phyloP scores from a whole-genome alignment of 2,113 vertebrate species.

The Pluvialis apricaria region DNA sequence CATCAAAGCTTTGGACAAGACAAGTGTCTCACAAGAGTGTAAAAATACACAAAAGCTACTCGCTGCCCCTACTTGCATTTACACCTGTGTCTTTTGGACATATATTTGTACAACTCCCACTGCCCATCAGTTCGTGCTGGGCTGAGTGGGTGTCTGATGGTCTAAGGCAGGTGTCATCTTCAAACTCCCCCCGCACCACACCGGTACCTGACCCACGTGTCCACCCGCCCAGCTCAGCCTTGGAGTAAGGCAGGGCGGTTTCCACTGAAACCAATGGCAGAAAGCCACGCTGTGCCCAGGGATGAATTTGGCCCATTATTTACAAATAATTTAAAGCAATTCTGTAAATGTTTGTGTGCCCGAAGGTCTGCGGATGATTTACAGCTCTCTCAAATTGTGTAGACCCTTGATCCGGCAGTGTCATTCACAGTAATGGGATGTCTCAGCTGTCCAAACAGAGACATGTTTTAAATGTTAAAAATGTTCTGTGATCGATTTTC shows the following conservation, averaged over 20 bases:
- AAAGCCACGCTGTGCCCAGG: not conserved
- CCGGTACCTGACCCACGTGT: fast-evolving
- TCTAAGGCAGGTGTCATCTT: not conserved
- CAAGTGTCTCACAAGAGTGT: not conserved
- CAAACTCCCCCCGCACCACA: not conserved
- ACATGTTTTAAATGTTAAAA: slow-evolving; percentile 67
- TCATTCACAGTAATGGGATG: slow-evolving; percentile 58
- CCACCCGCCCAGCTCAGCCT: not conserved
- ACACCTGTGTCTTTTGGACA: fast-evolving
- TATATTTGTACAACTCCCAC: not conserved
- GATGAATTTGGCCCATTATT: slow-evolving; percentile 3
- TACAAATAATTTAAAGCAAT: slow-evolving; percentile 50
- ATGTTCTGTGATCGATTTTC: slow-evolving; percentile 56
- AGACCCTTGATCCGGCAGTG: slow-evolving; percentile 44
- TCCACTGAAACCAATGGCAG: not conserved
- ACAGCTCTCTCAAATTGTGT: slow-evolving; percentile 40
- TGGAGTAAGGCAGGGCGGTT: fast-evolving
- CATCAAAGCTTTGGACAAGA: not conserved
- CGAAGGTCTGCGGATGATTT: slow-evolving; percentile 50
- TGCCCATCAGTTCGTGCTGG: not conserved
- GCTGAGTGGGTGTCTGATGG: not conserved
- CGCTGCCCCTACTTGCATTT: fast-evolving
- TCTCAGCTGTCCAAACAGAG: slow-evolving; percentile 63
- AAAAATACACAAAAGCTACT: not conserved
- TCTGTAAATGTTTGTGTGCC: slow-evolving; percentile 42